Base-by-base conservation (phyloP, 2,888 invertebrate genomes). In the Galerucella calmariensis region DNA sequence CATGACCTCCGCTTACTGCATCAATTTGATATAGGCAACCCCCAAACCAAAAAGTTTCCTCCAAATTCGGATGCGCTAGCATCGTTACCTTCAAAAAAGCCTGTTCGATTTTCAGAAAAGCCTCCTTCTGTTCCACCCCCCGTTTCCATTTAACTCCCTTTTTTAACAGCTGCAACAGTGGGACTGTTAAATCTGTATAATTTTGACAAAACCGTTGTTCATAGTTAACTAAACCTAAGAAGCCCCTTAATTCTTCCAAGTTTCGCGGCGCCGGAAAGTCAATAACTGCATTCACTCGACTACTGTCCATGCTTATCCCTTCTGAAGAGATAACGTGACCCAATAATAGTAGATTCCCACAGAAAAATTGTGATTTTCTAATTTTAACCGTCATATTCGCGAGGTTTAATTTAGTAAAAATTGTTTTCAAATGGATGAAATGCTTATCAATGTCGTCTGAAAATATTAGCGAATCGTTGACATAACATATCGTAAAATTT, bases 11-110 rank as follows among this genome's bases (percentile, higher is more conserved):
- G 6, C 8, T 66, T 48, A 27, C 27, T 27, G 51, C 14, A 14
- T 51, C 51, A 12, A 70, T 48, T 44, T 72, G 72, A 53, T 35
- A 72, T 35, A 74, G 24, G 53, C 71, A 61, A 27, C 67, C 67
- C 12, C 74, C 74, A 46, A 74, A n/a, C 2, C 51, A 75, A 77
- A 68, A 12, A 77, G 14, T n/a, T 51, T 51, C 12, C n/a, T 51
- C n/a, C 12, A 51, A 51, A 1, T 51, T n/a, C 12, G 51, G 51
- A n/a, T 51, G n/a, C n/a, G 12, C n/a, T 51, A 51, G n/a, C 12
- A 51, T 14, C 5, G 51, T 51, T 12, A 51, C 51, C 12, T n/a
- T 12, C n/a, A 51, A 6, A 51, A 51, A 51, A 12, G n/a, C 51
- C 14, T 51, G 67, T 27, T 12, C 9, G 14, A 72, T 27, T 46